A percentile compares a stretch with the other conserved stretches of the same genome.
phyloP scores from a whole-genome alignment of 2,888 invertebrate species.

The Oxytorus armatus region DNA sequence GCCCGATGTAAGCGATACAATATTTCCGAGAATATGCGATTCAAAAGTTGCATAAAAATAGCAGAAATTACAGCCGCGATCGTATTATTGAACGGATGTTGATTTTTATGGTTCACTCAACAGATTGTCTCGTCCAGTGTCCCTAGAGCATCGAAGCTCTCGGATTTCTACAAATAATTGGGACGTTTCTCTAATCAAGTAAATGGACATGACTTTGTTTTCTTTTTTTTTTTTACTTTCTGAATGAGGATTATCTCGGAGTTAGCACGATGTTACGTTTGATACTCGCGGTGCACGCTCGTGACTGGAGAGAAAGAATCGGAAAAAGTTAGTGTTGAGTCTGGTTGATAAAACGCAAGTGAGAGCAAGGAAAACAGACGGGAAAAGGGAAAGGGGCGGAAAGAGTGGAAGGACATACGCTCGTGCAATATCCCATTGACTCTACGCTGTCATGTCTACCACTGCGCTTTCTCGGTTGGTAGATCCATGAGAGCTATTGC shows the following conservation, averaged over 20 bases:
- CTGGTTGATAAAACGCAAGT: conserved; percentile 23
- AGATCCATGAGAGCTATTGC: conserved; percentile 65
- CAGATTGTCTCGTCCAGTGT: not conserved
- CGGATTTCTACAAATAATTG: conserved; percentile 5
- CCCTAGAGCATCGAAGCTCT: not conserved
- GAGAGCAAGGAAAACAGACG: conserved; percentile 53
- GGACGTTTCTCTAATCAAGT: conserved; percentile 46
- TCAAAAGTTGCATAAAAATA: not conserved
- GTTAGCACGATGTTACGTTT: not conserved
- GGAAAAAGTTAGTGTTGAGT: conserved; percentile 62
- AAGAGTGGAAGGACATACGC: conserved; percentile 27
- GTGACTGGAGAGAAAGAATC: conserved; percentile 17
- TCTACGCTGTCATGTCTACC: conserved; percentile 28
- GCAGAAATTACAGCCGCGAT: not conserved
- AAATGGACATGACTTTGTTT: conserved; percentile 39
- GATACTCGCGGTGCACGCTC: not conserved
- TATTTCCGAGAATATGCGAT: not conserved
- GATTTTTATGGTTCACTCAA: not conserved
- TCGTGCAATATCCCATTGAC: conserved; percentile 48
- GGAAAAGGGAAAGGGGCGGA: conserved; percentile 49
- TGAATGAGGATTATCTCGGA: not conserved
- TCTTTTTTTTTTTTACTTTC: conserved; percentile 19
- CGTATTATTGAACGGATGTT: not conserved
- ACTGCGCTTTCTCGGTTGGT: conserved; percentile 22
- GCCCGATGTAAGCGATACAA: not conserved